phyloP scores from a whole-genome alignment of 2,797 vertebrate genomes.

The Mormyrops attenuatus region DNA sequence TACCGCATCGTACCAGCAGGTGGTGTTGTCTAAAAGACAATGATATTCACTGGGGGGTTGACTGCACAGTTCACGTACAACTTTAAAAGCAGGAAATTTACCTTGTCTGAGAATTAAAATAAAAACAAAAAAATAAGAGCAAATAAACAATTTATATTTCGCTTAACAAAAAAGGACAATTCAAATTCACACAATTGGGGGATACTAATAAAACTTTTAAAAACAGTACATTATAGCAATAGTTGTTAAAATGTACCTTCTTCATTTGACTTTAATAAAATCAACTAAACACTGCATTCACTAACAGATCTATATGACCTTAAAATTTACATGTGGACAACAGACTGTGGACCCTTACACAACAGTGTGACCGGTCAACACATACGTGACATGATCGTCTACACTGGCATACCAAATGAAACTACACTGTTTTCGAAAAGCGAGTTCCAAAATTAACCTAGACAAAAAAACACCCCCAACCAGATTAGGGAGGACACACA shows the following conservation, averaged over 20 bases:
- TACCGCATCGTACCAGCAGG: constrained; percentile 35
- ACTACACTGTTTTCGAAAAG: not conserved
- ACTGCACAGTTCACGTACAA: not conserved
- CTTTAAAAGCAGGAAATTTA: constrained; percentile 6
- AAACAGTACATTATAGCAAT: not conserved
- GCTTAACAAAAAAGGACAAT: not conserved
- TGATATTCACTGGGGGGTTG: not conserved
- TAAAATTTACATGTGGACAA: not conserved
- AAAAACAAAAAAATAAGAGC: not conserved
- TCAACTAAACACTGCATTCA: not conserved
- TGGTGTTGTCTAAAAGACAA: constrained; percentile 26
- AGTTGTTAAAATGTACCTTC: constrained; percentile 19
- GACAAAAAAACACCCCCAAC: not conserved
- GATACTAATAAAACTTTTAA: constrained; percentile 11
- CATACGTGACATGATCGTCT: not conserved
- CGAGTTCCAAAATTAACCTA: constrained; percentile 7
- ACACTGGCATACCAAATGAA: not conserved
- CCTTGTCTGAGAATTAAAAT: not conserved
- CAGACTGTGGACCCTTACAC: not conserved
- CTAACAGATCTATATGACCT: constrained; percentile 2
- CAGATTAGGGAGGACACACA: not conserved
- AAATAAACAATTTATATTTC: not conserved
- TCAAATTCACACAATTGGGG: constrained; percentile 9
- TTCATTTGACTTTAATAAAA: constrained; percentile 14
- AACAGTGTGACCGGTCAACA: not conserved